These are phyloP conservation scores for Cebuella pygmaea DNA, from an alignment of 2,797 vertebrate genomes.

Conservation along the genomic window DNA sequence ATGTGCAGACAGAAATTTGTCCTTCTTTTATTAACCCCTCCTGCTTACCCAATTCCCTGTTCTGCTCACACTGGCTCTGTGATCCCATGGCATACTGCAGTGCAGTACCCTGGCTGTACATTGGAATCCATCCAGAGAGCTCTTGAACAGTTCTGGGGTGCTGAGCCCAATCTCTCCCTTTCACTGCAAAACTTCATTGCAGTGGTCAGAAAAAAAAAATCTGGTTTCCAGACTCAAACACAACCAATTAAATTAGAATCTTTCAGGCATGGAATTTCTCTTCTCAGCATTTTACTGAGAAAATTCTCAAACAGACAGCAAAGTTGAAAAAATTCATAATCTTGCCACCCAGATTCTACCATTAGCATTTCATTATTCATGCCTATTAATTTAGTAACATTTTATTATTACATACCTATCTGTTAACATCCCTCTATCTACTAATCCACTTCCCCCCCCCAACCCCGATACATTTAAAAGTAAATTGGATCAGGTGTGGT, in stretches of 20 bases:
- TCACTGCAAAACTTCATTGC: not conserved
- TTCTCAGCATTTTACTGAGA: not conserved
- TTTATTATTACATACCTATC: not conserved
- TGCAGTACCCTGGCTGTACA: not conserved
- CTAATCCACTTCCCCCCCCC: not conserved
- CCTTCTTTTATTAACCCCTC: not conserved
- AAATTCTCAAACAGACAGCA: not conserved
- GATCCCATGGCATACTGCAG: not conserved
- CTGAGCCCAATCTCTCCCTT: not conserved
- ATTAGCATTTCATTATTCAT: not conserved
- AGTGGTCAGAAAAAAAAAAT: not conserved
- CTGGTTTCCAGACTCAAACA: not conserved
- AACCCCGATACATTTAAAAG: not conserved
- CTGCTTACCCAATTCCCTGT: not conserved
- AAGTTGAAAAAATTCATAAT: not conserved
- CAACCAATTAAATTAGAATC: constrained; percentile 9
- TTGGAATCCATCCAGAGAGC: not conserved
- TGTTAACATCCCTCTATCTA: not conserved
- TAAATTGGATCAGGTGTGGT: not conserved
- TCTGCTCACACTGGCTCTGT: not conserved
- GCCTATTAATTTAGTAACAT: not conserved
- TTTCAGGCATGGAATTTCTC: not conserved
- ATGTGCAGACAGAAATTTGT: not conserved
- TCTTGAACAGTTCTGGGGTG: not conserved
- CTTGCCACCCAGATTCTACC: not conserved